A percentile compares a stretch with the other conserved stretches of the same genome.
Conservation (phyloP, 1,140 invertebrate species). For the Cydia fagiglandana region DNA sequence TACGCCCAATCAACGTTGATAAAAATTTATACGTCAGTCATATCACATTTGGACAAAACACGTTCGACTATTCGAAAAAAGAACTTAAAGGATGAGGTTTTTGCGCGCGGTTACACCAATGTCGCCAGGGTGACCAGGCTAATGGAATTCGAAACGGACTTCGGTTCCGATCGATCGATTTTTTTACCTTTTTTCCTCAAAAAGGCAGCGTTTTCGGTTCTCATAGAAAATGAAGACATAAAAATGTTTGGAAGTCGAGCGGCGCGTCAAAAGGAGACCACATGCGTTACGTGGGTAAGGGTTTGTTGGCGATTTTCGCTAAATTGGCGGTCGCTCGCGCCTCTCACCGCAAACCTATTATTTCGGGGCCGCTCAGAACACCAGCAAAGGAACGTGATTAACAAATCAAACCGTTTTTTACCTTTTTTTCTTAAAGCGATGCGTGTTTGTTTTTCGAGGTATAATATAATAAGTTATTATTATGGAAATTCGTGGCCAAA, state of each 20-base stretch:
- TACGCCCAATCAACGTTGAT: conserved; percentile 71
- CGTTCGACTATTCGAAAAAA: conserved; percentile 60
- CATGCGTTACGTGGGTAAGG: conserved; percentile 59
- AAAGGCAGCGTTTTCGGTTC: conserved; percentile 59
- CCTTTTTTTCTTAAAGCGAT: conserved; percentile 44
- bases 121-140: conserved; percentile 68
- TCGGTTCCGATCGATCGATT: conserved; percentile 44
- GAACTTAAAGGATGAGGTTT: conserved; percentile 60
- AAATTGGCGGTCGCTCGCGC: conserved; percentile 75
- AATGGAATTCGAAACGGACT: conserved; percentile 65
- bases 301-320: conserved; percentile 56
- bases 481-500: conserved; percentile 59
- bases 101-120: conserved; percentile 63
- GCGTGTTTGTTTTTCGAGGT: conserved; percentile 74
- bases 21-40: conserved; percentile 73
- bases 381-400: conserved; percentile 60
- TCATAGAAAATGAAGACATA: conserved; percentile 76
- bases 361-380: conserved; percentile 62
- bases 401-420: conserved; percentile 66
- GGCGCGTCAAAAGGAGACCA: conserved; percentile 69
- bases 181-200: conserved; percentile 50
- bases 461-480: conserved; percentile 67
- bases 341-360: conserved; percentile 67
- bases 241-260: conserved; percentile 66
- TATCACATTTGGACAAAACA: conserved; percentile 54